Evolutionary conservation across 2,888 invertebrate genomes (phyloP).

Genomic region (Pristionchus arcanus): DNA sequence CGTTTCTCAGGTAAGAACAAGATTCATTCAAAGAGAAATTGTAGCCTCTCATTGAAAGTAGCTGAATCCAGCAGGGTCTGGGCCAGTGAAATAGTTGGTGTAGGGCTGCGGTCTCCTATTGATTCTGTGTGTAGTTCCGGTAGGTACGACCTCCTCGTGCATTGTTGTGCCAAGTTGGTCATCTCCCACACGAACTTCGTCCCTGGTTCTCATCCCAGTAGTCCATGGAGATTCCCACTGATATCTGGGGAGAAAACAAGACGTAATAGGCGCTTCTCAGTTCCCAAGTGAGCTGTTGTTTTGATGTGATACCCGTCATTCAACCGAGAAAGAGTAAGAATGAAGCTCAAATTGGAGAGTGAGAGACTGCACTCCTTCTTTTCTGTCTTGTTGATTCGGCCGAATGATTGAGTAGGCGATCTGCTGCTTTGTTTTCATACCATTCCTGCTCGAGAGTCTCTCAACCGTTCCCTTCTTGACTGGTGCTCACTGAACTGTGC

Average conservation of each 20-base stretch:
- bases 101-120: not conserved
- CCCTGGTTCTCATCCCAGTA: not conserved
- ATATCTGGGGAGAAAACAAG: not conserved
- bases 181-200: not conserved
- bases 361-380: not conserved
- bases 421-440: not conserved
- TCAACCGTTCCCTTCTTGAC: not conserved
- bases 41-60: too few relatives aligned
- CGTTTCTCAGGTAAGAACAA: slow-evolving; percentile 20
- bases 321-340: not conserved
- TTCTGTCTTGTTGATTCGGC: not conserved
- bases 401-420: not conserved
- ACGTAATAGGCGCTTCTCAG: not conserved
- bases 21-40: not conserved
- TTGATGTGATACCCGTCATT: not conserved
- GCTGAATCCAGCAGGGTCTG: too few relatives aligned
- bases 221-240: not conserved
- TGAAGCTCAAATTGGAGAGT: not conserved
- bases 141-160: too few relatives aligned
- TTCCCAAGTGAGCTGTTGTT: not conserved
- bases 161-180: not conserved
- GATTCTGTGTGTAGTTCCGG: not conserved
- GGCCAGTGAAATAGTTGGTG: not conserved
- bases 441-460: not conserved
- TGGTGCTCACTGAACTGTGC: not conserved